Conservation (phyloP, 2,113 vertebrate species). For the Aphelocoma coerulescens region DNA sequence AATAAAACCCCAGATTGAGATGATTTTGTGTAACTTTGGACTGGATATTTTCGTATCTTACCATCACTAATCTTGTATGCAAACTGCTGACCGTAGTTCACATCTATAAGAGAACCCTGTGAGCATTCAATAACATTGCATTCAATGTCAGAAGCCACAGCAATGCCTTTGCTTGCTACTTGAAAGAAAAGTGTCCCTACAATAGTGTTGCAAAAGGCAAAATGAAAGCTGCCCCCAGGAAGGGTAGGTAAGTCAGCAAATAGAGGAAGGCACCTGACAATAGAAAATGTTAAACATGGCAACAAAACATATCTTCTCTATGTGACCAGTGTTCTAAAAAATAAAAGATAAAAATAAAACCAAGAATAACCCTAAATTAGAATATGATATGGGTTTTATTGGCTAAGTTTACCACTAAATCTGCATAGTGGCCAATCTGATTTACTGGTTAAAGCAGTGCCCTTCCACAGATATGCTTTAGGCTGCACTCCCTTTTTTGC, state of each 20-base stretch:
- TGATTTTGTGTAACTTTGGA: neutral
- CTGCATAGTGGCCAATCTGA: neutral
- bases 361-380: neutral
- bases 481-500: neutral
- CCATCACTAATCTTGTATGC: neutral
- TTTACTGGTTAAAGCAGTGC: neutral
- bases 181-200: neutral
- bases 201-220: neutral
- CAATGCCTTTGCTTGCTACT: neutral
- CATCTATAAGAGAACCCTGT: neutral
- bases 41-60: neutral
- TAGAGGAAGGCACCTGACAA: neutral
- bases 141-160: neutral
- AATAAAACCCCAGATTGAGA: neutral
- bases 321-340: neutral
- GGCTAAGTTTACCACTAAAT: neutral
- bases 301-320: neutral
- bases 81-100: neutral
- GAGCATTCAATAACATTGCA: neutral
- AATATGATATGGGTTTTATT: neutral
- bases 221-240: neutral
- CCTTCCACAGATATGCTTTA: neutral
- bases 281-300: neutral
- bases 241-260: neutral
- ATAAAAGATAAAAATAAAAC: neutral